A percentile compares a stretch with the other conserved stretches of the same genome.
Evolutionary conservation across 53 echinoderm and acorn worm species (phyloP).

Genomic region (Temnopleurus reevesii): DNA sequence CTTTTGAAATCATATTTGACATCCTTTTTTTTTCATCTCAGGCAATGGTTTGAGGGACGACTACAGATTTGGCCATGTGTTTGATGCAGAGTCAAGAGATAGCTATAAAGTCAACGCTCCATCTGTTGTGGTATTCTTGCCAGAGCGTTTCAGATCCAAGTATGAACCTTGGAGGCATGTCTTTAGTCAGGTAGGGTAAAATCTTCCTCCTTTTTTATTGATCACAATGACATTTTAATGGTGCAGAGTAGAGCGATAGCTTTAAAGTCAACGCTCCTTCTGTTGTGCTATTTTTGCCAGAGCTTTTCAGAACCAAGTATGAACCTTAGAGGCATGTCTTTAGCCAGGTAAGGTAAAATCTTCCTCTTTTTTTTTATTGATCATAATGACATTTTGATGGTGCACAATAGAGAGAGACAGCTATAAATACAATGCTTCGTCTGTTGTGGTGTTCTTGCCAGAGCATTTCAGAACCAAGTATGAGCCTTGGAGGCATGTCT

Average conservation of each 20-base stretch:
- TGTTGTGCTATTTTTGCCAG: conserved; percentile 84
- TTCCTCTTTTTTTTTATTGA: too few relatives aligned
- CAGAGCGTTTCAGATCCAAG: conserved; percentile 87
- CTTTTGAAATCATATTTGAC: too few relatives aligned
- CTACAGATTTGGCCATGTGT: conserved; percentile 86
- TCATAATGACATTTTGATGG: too few relatives aligned
- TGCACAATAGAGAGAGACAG: conserved; percentile 59
- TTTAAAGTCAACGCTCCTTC: conserved; percentile 83
- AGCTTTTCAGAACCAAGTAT: conserved; percentile 85
- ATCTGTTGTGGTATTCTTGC: conserved; percentile 81
- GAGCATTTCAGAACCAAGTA: conserved; percentile 87
- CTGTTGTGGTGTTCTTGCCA: conserved; percentile 83
- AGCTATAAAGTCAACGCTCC: conserved; percentile 80
- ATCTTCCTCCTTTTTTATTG: too few relatives aligned
- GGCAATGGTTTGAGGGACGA: conserved; percentile 87
- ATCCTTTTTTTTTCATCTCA: conserved; percentile 1
- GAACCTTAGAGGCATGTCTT: conserved; percentile 91
- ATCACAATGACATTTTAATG: too few relatives aligned
- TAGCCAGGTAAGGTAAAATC: conserved; percentile 74
- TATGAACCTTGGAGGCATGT: conserved; percentile 91
- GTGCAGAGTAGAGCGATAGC: conserved; percentile 59
- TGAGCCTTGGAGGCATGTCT: conserved; percentile 88
- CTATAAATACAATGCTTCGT: conserved; percentile 80
- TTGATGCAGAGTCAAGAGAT: conserved; percentile 68
- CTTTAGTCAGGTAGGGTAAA: conserved; percentile 76